Base-by-base conservation (phyloP, 1,140 invertebrate species). In the Elymnias hypermnestra region DNA sequence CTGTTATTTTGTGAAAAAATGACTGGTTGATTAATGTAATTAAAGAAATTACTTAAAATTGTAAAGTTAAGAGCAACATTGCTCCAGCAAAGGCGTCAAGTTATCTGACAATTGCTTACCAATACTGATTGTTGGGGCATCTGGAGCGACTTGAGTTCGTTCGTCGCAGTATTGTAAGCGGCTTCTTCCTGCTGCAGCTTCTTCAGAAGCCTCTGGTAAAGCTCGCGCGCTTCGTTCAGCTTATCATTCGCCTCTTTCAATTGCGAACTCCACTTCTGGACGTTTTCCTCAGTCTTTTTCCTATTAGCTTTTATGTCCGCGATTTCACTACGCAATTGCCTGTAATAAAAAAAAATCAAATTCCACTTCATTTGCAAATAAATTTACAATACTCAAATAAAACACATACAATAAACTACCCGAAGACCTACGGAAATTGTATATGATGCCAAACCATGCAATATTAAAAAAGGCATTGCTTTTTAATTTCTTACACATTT, bases 71-170 rank as follows among this genome's bases (percentile, higher is more conserved):
- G n/a, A n/a, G n/a, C n/a, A n/a, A n/a, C n/a, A n/a, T n/a, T n/a
- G n/a, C n/a, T n/a, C n/a, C n/a, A n/a, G n/a, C 7, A 25, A 25
- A 2, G 3, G 23, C 2, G 2, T 2, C 3, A 25, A 25, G 23
- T 3, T n/a, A 2, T 25, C 7, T 25, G 2, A 2, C 23, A 10
- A 9, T 3, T 35, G 21, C 35, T 45, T 10, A 73, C 73, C 49
- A 65, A 45, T 12, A 73, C 63, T 8, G 63, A 55, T 12, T 67
- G 57, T 1, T 72, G 67, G 42, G 71, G 73, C 37, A 63, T 58
- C 1, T 64, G 51, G 6, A 57, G 50, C 33, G 48, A 44, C 0
- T 62, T 51, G 6, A 68, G 54, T 26, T 51, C 52, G 2, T 10
- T 18, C 2, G 8, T 17, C 10, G 15, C 26, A 5, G 21, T 22